Percentiles rank a stretch among this genome's conserved stretches.
phyloP scores from a whole-genome alignment of 2,888 invertebrate species.

The Lacanobia wlatinum region DNA sequence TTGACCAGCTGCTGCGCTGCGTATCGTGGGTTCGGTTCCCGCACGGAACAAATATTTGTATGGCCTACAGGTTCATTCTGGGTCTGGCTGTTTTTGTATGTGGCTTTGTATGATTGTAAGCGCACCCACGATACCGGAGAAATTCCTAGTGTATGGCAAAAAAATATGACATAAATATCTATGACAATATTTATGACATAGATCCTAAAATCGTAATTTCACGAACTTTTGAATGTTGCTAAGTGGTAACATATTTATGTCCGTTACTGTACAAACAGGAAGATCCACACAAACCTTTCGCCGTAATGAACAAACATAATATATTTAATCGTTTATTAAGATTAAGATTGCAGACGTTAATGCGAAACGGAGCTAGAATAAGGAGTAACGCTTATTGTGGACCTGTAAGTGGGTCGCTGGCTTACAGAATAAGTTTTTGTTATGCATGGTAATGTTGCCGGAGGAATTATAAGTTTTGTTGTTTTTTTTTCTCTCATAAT shows the following conservation, averaged over 20 bases:
- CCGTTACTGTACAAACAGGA: conserved; percentile 19
- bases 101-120: no score
- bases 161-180: no score
- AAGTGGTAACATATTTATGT: neutral
- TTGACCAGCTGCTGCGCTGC: no score
- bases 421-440: conserved; percentile 47
- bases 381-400: conserved; percentile 51
- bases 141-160: no score
- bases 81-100: no score
- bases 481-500: neutral
- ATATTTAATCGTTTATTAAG: conserved; percentile 59
- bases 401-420: conserved; percentile 54
- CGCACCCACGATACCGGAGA: no score
- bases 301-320: conserved; percentile 59
- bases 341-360: conserved; percentile 56
- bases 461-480: conserved; percentile 2
- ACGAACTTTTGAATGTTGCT: neutral
- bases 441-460: conserved; percentile 20
- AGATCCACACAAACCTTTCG: conserved; percentile 37
- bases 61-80: no score
- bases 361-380: conserved; percentile 45
- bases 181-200: no score
- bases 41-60: no score
- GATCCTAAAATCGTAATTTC: neutral
- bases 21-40: no score